phyloP scores from a whole-genome alignment of 53 echinoderm and acorn worm genomes.

The Echinometra lucunter region DNA sequence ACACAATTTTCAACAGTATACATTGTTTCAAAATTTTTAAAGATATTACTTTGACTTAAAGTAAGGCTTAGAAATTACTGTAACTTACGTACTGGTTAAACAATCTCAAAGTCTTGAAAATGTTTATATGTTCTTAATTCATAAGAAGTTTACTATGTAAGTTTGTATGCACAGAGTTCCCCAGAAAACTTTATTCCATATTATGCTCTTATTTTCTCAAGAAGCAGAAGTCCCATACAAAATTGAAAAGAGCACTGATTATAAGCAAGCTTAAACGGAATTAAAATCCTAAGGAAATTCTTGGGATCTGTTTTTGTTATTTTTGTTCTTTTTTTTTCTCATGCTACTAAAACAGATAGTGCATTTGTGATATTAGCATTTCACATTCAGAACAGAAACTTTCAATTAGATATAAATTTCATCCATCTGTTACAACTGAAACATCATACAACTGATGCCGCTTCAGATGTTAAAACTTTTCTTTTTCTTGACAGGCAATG shows the following conservation, averaged over 20 bases:
- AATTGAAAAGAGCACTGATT: background rate
- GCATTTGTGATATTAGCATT: no score
- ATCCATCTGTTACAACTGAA: no score
- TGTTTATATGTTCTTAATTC: background rate
- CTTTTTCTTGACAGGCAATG: background rate
- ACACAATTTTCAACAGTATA: conserved; percentile 66
- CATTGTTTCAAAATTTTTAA: conserved; percentile 41
- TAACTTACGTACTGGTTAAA: conserved; percentile 10
- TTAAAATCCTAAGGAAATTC: no score
- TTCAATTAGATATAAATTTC: no score
- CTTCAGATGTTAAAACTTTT: no score
- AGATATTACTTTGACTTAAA: conserved; percentile 31
- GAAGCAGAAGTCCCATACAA: background rate
- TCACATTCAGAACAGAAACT: no score
- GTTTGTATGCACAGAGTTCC: conserved; percentile 39
- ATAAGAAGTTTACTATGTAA: background rate
- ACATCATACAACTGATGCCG: no score
- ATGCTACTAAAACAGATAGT: no score
- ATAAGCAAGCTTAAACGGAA: no score
- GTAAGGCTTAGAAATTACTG: conserved; percentile 49
- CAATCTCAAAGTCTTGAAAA: background rate
- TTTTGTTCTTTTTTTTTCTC: no score
- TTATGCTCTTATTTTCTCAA: background rate
- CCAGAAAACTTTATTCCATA: background rate
- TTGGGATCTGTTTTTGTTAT: no score